Base-by-base conservation (phyloP, 1,140 invertebrate genomes). In the Diorhabda sublineata region DNA sequence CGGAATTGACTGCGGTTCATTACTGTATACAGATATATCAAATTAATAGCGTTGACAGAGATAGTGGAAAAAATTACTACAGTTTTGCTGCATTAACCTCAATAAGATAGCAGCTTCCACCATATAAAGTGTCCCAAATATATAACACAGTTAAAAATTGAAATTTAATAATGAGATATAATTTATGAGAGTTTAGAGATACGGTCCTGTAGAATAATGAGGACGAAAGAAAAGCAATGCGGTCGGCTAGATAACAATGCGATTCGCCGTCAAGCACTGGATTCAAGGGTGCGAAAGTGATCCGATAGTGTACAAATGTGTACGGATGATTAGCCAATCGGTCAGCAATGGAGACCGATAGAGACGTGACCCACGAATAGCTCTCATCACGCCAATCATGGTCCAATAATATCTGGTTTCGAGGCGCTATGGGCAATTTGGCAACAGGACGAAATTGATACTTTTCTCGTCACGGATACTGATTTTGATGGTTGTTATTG, bases 251-350 rank as follows among this genome's bases (percentile, higher is more conserved):
- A 11, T 62, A 62, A 45, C 42, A 62, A 62, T 62, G 61, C 61
- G 61, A 62, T 62, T 62, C 42, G 45, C 61, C 61, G 11, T 60
- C 7, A 11, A 65, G 64, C 47, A 65, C 52, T 56, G 56, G 64
- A 65, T 57, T 58, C 64, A 65, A 65, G 64, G 64, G 64, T 65
- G 64, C 64, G 64, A 52, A 52, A 47, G 11, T 58, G 47, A 58
- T 57, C 8, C 64, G 44, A 65, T 57, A 57, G 64, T 47, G 64
- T 65, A 65, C 64, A 65, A 65, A 65, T 65, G 42, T 65, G 47
- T 65, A 41, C 64, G 64, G 64, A 56, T 65, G 42, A 65, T 65
- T 65, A 41, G 26, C 11, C 59, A 11, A 26, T 26, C 58, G n/a
- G 11, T 7, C n/a, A n/a, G 42, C 58, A 42, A 7, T 60, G 11